A percentile compares a stretch with the other conserved stretches of the same genome.
Evolutionary conservation across 2,888 invertebrate species (phyloP).

Genomic region (Agonum fuliginosum): DNA sequence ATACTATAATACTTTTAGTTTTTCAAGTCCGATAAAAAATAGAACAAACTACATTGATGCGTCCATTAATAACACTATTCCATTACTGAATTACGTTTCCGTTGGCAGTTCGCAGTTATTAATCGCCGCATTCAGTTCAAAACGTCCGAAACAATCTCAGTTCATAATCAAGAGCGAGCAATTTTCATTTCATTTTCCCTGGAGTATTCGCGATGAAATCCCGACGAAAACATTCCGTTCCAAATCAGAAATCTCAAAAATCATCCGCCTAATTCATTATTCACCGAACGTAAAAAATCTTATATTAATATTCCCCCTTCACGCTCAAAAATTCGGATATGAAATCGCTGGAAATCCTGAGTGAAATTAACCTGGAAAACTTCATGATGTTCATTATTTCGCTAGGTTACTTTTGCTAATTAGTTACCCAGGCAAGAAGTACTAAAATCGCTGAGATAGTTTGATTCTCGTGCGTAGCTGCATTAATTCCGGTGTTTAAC

Average conservation of each 20-base stretch:
- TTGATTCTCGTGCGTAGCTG: constrained; percentile 12
- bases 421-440: constrained; percentile 2
- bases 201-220: constrained; percentile 10
- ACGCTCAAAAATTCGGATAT: constrained; percentile 7
- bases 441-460: neutral
- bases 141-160: neutral
- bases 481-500: too few relatives aligned
- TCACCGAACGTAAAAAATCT: constrained; percentile 20
- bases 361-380: too few relatives aligned
- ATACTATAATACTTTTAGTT: too few relatives aligned
- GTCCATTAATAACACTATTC: neutral
- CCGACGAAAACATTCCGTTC: constrained; percentile 5
- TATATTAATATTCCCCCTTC: constrained; percentile 9
- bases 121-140: neutral
- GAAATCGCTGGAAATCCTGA: constrained; percentile 1
- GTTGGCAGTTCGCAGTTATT: constrained; percentile 11
- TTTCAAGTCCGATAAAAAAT: too few relatives aligned
- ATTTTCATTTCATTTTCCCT: constrained; percentile 29
- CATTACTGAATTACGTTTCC: neutral
- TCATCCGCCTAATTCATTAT: constrained; percentile 2
- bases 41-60: too few relatives aligned
- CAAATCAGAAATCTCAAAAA: constrained; percentile 18
- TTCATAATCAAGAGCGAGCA: constrained; percentile 20
- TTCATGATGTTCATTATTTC: constrained; percentile 30
- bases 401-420: constrained; percentile 32